A percentile compares a stretch with the other conserved stretches of the same genome.
Conservation (phyloP, 1,140 invertebrate species). For the Lanistes nyassanus region DNA sequence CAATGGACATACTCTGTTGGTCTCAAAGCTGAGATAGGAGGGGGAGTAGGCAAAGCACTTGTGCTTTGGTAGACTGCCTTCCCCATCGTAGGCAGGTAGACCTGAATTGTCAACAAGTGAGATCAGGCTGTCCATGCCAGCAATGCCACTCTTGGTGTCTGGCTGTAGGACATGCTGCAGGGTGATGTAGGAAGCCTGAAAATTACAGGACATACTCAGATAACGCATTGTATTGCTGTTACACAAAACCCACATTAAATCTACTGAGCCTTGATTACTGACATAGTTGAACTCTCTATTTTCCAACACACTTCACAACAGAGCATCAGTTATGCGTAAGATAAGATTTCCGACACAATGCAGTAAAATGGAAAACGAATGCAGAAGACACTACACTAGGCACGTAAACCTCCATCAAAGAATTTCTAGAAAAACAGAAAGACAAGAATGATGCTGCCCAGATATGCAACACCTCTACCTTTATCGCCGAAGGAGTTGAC, state of each 20-base stretch:
- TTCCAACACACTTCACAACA: too few species aligned
- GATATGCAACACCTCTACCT: constrained; percentile 11
- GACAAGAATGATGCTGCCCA: background rate
- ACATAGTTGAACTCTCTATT: too few species aligned
- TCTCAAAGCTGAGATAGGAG: constrained; percentile 56
- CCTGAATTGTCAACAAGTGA: constrained; percentile 41
- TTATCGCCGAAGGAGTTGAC: constrained; percentile 28
- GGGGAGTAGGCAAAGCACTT: constrained; percentile 53
- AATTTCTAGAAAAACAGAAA: background rate
- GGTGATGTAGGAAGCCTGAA: constrained; percentile 54
- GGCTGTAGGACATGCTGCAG: constrained; percentile 43
- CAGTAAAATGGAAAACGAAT: background rate
- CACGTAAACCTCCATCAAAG: background rate
- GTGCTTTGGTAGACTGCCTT: constrained; percentile 35
- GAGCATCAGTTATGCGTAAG: too few species aligned
- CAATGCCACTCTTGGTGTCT: constrained; percentile 45
- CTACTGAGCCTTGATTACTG: too few species aligned
- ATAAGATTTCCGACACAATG: background rate
- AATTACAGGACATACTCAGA: constrained; percentile 14
- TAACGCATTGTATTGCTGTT: too few species aligned
- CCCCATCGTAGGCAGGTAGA: constrained; percentile 20
- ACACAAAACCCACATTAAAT: too few species aligned
- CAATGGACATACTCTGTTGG: constrained; percentile 50
- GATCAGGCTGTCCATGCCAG: constrained; percentile 52
- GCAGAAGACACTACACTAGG: background rate